Conservation (phyloP, 2,797 vertebrate species). For the Psittacula echo region DNA sequence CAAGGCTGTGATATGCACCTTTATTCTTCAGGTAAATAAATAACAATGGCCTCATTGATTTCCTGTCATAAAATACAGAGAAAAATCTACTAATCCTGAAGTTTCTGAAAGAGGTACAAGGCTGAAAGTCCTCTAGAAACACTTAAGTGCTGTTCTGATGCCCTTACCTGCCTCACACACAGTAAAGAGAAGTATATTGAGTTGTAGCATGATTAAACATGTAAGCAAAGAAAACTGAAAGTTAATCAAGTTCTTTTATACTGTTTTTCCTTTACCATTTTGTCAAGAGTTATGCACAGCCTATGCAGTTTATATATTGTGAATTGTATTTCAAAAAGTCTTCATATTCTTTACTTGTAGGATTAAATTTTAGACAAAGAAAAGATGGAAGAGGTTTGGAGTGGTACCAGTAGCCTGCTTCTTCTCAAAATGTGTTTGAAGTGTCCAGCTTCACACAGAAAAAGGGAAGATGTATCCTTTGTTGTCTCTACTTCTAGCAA, state of each 20-base stretch:
- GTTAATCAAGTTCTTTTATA: neutral
- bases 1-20: neutral
- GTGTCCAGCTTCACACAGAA: neutral
- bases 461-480: neutral
- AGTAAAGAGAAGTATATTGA: neutral
- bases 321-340: neutral
- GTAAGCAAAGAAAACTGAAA: neutral
- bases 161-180: neutral
- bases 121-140: neutral
- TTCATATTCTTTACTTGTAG: constrained; percentile 1
- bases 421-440: neutral
- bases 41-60: neutral
- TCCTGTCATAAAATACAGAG: neutral
- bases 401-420: neutral
- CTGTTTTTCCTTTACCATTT: neutral
- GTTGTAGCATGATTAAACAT: neutral
- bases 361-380: neutral
- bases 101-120: neutral
- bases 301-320: neutral
- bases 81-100: neutral
- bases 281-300: neutral
- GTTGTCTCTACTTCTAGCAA: neutral
- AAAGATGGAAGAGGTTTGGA: neutral
- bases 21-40: constrained; percentile 12
- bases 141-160: neutral